A percentile compares a stretch with the other conserved stretches of the same genome.
Evolutionary conservation across 2,113 vertebrate species (phyloP).

Genomic region (Notothenia coriiceps): DNA sequence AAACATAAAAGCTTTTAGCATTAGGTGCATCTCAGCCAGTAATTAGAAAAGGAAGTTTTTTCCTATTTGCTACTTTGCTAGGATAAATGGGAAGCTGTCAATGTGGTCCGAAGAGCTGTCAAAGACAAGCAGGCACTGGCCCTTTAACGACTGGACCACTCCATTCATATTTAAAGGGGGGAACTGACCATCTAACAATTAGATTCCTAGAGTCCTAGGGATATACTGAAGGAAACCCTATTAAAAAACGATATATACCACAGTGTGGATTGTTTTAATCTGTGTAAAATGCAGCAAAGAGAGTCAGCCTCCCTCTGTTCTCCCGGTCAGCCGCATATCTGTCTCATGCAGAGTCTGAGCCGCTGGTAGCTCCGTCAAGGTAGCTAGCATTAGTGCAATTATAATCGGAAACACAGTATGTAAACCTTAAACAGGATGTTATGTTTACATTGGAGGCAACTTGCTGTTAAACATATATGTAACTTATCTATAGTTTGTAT

Average conservation of each 20-base stretch:
- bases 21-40: not conserved
- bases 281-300: not conserved
- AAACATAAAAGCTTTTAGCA: not conserved
- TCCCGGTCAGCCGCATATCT: constrained; percentile 12
- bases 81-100: constrained; percentile 11
- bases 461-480: not conserved
- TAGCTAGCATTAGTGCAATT: rapidly evolving
- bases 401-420: not conserved
- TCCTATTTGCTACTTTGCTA: constrained; percentile 5
- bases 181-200: not conserved
- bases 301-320: not conserved
- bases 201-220: rapidly evolving
- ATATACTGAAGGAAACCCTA: rapidly evolving
- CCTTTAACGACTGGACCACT: constrained; percentile 72
- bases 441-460: not conserved
- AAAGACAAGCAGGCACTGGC: constrained; percentile 37
- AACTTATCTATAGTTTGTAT: not conserved
- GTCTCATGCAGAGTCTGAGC: constrained; percentile 37
- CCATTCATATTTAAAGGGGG: constrained; percentile 58
- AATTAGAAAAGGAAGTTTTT: not conserved
- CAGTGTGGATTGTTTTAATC: rapidly evolving
- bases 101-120: constrained; percentile 16
- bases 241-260: too few relatives aligned
- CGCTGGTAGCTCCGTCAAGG: constrained; percentile 18
- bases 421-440: rapidly evolving